Percentiles rank a stretch among this genome's conserved stretches.
These are phyloP conservation scores for Meliscaeva auricollis DNA, from an alignment of 2,888 invertebrate genomes.

Conservation along the genomic window DNA sequence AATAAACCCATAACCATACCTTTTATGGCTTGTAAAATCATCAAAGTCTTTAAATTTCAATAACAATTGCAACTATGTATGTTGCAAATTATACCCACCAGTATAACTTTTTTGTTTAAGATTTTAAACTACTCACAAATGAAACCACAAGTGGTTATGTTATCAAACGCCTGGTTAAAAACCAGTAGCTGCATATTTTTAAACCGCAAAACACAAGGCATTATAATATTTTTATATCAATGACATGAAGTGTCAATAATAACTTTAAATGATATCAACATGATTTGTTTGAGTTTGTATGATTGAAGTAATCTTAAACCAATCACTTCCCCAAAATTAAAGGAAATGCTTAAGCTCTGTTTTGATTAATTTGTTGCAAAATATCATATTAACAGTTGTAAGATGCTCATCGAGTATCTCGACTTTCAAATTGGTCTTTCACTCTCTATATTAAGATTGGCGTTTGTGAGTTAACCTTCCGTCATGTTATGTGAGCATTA, in stretches of 20 bases:
- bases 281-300: not conserved
- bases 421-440: conserved; percentile 18
- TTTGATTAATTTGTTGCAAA: conserved; percentile 17
- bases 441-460: not conserved
- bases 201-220: not conserved
- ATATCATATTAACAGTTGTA: not conserved
- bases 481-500: conserved; percentile 45
- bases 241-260: not conserved
- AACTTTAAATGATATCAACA: not conserved
- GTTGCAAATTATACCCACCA: not conserved
- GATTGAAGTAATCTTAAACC: not conserved
- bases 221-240: not conserved
- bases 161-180: not conserved
- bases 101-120: no score
- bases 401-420: conserved; percentile 1
- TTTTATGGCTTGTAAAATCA: no score
- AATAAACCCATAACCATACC: not conserved
- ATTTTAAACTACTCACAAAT: not conserved
- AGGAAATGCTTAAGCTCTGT: not conserved
- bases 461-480: conserved; percentile 40
- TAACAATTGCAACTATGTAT: not conserved
- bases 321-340: conserved; percentile 16
- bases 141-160: not conserved
- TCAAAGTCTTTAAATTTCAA: not conserved
- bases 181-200: not conserved